Evolutionary conservation across 2,888 invertebrate species (phyloP).

Genomic region (Phyllotreta striolata): DNA sequence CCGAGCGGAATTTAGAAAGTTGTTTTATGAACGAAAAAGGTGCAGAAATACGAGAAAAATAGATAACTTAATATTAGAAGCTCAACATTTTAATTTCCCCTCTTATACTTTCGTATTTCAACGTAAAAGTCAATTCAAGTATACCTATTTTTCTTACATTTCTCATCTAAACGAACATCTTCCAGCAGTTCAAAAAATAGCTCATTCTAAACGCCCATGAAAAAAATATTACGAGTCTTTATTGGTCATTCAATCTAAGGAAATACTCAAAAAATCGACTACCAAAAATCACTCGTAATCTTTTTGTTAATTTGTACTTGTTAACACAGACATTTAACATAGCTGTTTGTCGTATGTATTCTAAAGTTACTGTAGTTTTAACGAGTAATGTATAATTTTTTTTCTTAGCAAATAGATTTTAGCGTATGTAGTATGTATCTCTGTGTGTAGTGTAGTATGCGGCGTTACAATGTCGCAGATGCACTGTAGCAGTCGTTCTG

Average conservation of each 20-base stretch:
- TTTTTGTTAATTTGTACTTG: constrained; percentile 39
- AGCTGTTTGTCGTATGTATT: constrained; percentile 60
- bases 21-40: constrained; percentile 22
- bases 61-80: not conserved
- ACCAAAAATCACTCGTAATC: constrained; percentile 27
- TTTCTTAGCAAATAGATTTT: constrained; percentile 55
- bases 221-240: constrained; percentile 22
- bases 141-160: not conserved
- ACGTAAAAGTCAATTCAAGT: not conserved
- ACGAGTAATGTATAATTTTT: constrained; percentile 58
- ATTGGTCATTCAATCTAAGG: constrained; percentile 8
- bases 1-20: constrained; percentile 18
- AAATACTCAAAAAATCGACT: constrained; percentile 9
- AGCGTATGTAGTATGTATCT: constrained; percentile 62
- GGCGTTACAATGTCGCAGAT: constrained; percentile 54
- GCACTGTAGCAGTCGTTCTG: constrained; percentile 65
- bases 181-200: too few species aligned
- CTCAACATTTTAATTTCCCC: constrained; percentile 1
- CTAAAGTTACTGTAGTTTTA: constrained; percentile 59
- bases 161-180: too few species aligned
- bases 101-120: not conserved
- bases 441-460: constrained; percentile 62
- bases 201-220: not conserved
- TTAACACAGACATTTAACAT: constrained; percentile 56
- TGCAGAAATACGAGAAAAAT: not conserved